Base-by-base conservation (phyloP, 2,797 vertebrate genomes). In the Rhyacichthys aspro region DNA sequence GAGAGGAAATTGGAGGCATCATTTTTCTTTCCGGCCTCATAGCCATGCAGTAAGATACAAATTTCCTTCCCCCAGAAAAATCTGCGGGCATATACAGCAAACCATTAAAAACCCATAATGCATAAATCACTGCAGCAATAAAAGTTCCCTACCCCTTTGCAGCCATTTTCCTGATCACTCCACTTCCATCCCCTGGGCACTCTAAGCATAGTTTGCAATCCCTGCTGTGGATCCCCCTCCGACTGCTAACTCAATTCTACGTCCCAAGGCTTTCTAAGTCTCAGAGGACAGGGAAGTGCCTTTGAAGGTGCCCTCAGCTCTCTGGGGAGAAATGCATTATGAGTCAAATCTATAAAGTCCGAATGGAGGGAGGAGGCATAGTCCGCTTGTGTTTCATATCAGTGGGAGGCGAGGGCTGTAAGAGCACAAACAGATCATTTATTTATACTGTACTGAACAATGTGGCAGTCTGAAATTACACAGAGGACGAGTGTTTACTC, bases 81-180 rank as follows among this genome's bases (percentile, higher is more conserved):
- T 67, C 70, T 74, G 63, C 59, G 48, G 79, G 57, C 56, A 34
- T 64, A 76, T 55, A 74, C 55, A 50, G 58, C 46, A 68, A 66
- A 78, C 67, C 72, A 79, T 82, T 79, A 76, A 79, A 75, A 82
- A 47, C 55, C 43, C 63, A 81, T 81, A 74, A 83, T 81, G 75
- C 70, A 81, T 81, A 70, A 63, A 79, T 84, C 81, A 81, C 65
- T 55, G 49, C 44, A 10, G 74, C 74, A 78, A 76, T 75, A 81
- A 75, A 81, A 54, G 48, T 66, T 74, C 60, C 66, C 56, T 43
- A 23, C 41, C 55, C 60, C 59, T 65, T 61, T 57, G 52, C 53
- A 62, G 55, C 64, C 58, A 69, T 70, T 78, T 70, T 63, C 70
- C 78, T 78, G 75, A 78, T 80, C 75, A 76, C 70, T 67, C 63